These are phyloP conservation scores for Ichneumoninae sp. DNA, from an alignment of 2,888 invertebrate genomes.

Conservation along the genomic window DNA sequence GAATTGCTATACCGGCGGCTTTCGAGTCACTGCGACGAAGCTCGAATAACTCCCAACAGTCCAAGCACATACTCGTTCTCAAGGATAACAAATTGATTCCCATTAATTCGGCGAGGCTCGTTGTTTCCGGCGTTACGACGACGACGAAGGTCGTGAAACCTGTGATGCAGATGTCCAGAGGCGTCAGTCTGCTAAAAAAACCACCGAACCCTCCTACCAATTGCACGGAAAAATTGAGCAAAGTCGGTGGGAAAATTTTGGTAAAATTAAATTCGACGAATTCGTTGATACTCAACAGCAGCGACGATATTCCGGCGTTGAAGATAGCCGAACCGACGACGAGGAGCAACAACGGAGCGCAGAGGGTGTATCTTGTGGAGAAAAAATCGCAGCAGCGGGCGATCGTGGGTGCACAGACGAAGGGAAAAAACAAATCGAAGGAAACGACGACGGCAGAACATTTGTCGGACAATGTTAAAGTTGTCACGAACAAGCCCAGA, in stretches of 20 bases:
- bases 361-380: constrained; percentile 30
- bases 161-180: constrained; percentile 41
- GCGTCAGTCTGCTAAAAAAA: constrained; percentile 75
- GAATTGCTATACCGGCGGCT: constrained; percentile 76
- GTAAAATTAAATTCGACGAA: constrained; percentile 73
- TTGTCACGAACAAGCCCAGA: constrained; percentile 63
- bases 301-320: constrained; percentile 75
- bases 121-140: constrained; percentile 2
- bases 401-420: constrained; percentile 13
- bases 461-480: constrained; percentile 48
- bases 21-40: constrained; percentile 68
- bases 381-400: constrained; percentile 36
- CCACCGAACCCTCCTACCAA: constrained; percentile 28
- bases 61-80: constrained; percentile 75
- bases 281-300: constrained; percentile 73
- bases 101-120: constrained; percentile 63
- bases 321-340: constrained; percentile 71
- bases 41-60: constrained; percentile 50
- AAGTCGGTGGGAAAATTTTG: constrained; percentile 31
- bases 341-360: not conserved
- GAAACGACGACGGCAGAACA: not conserved
- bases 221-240: constrained; percentile 24
- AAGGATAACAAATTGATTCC: constrained; percentile 76
- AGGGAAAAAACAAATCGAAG: constrained; percentile 44
- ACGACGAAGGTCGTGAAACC: constrained; percentile 19